Evolutionary conservation across 2,113 vertebrate species (phyloP), one percentile per base, ranked within the genome.

Genomic region (Ictalurus furcatus): DNA sequence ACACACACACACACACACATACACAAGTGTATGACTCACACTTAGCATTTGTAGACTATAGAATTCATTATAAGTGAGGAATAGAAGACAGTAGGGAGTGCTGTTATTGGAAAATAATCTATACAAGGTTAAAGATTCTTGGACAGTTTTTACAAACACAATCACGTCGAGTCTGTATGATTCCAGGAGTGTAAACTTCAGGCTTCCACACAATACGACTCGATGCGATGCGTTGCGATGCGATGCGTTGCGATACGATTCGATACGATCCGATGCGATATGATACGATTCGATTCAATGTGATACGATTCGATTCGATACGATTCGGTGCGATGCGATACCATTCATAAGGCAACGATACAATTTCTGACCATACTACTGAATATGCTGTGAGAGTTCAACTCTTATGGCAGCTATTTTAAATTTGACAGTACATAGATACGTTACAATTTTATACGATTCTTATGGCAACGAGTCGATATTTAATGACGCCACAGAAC

Each of bases 1-100:
- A 40, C 30, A 83, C 30, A 83, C 54, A 82, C 30, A 81, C 44
- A 80, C 54, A 59, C 80, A 61, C 80, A 37, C 9, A 81, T 16
- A 56, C 48, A 81, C 13, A 30, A 11, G 79, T 81, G 81, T 37
- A 61, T 83, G 56, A 83, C 81, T 83, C 81, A 83, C 61, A 21
- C 78, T n/a, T 80, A 52, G 25, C 48, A 80, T 56, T 82, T 82
- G 79, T 58, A 30, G 54, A 59, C 80, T 83, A 83, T 23, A 83
- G 30, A 83, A 61, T 83, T 40, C 14, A 23, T 54, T 59, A 13
- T 25, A 83, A 14, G 56, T 30, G 1, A 83, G 23, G 34, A 83
- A 23, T 23, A 25, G 37, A 40, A 61, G 34, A 40, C 56, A 83
- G 5, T 58, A 83, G 34, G 34, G 21, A 58, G 7, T 81, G 28